Evolutionary conservation across 1,140 invertebrate species (phyloP).

Genomic region (Carcinoscorpius rotundicauda): DNA sequence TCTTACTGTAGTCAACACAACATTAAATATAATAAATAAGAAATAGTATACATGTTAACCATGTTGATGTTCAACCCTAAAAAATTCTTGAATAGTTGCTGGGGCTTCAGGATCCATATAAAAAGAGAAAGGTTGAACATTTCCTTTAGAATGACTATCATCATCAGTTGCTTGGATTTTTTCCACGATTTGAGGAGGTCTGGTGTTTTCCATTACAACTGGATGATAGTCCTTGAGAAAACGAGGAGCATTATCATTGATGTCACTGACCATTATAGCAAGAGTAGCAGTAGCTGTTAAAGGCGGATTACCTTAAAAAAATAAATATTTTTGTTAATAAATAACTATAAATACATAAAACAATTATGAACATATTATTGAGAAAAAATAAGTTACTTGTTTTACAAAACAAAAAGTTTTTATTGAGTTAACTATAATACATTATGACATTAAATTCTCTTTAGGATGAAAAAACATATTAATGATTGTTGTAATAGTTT

Average conservation of each 20-base stretch:
- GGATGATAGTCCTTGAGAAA: slow-evolving; percentile 71
- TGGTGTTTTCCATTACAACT: slow-evolving; percentile 74
- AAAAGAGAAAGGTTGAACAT: slow-evolving; percentile 90
- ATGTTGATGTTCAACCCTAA: slow-evolving; percentile 53
- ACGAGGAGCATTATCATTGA: slow-evolving; percentile 71
- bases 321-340: no score
- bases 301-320: slow-evolving; percentile 46
- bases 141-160: slow-evolving; percentile 83
- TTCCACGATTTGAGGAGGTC: slow-evolving; percentile 70
- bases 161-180: slow-evolving; percentile 91
- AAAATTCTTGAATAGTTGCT: slow-evolving; percentile 79
- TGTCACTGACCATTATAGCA: slow-evolving; percentile 87
- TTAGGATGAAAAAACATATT: no score
- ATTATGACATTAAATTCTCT: no score
- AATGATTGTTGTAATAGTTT: no score
- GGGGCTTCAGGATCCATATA: slow-evolving; percentile 80
- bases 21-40: neutral
- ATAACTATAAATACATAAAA: no score
- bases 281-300: slow-evolving; percentile 91
- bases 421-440: neutral
- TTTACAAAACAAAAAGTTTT: slow-evolving; percentile 1
- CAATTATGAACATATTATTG: neutral
- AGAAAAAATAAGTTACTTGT: slow-evolving; percentile 4
- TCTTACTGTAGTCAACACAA: no score
- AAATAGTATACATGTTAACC: slow-evolving; percentile 1